Conservation (phyloP, 1,140 invertebrate genomes). For the Vanessa atalanta region DNA sequence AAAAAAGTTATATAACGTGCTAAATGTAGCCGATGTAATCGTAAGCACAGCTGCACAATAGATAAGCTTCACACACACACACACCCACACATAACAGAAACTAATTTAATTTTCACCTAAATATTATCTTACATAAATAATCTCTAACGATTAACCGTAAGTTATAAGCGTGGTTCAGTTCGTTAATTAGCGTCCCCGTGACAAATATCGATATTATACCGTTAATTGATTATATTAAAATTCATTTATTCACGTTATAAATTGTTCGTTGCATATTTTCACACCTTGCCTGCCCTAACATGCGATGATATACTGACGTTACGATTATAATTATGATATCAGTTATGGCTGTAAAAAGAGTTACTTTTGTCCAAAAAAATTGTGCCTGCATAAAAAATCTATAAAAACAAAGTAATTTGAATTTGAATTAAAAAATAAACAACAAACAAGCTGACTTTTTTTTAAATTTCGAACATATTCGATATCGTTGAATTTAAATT, state of each 20-base stretch:
- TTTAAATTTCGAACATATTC: neutral
- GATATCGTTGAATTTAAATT: neutral
- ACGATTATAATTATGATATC: neutral
- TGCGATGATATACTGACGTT: conserved; percentile 18
- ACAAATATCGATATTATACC: conserved; percentile 43
- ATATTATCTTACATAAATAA: neutral
- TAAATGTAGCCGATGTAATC: neutral
- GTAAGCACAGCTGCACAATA: neutral
- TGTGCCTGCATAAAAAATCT: neutral
- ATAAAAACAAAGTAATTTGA: too few species aligned
- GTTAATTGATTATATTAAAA: conserved; percentile 47
- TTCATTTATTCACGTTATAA: conserved; percentile 46
- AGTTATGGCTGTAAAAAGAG: neutral
- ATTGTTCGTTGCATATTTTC: conserved; percentile 46
- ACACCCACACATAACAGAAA: neutral
- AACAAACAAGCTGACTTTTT: neutral
- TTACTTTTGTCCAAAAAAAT: neutral
- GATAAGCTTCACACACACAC: too few species aligned
- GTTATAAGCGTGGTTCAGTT: neutral
- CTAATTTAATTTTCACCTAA: conserved; percentile 2
- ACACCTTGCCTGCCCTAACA: conserved; percentile 43
- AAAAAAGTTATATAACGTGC: too few species aligned
- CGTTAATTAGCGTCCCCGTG: conserved; percentile 42
- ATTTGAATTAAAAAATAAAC: too few species aligned
- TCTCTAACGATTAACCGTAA: conserved; percentile 1